Percentiles rank a stretch among this genome's conserved stretches.
Conservation (phyloP, 1,140 invertebrate species). For the Asbolus verrucosus region DNA sequence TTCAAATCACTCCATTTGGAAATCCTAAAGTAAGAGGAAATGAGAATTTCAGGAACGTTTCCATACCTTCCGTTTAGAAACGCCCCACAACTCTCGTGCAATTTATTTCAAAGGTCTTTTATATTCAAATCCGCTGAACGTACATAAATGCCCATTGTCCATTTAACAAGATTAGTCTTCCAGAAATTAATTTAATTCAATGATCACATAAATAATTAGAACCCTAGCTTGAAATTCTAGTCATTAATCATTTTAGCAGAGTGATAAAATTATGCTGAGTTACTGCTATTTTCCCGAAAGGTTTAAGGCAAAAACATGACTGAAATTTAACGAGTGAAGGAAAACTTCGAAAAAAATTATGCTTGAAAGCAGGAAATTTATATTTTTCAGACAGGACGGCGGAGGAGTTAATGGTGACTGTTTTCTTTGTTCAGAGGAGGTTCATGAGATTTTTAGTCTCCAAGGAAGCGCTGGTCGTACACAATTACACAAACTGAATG, state of each 20-base stretch:
- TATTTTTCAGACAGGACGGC: slow-evolving; percentile 10
- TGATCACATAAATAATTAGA: slow-evolving; percentile 11
- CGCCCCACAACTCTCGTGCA: not conserved
- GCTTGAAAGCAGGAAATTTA: slow-evolving; percentile 12
- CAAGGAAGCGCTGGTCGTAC: slow-evolving; percentile 27
- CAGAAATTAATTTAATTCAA: slow-evolving; percentile 26
- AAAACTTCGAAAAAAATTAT: slow-evolving; percentile 4
- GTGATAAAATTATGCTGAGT: slow-evolving; percentile 1
- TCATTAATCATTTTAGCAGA: slow-evolving; percentile 16
- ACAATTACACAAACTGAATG: slow-evolving; percentile 37
- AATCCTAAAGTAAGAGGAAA: slow-evolving; percentile 2
- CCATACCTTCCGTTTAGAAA: slow-evolving; percentile 10
- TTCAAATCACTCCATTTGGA: not conserved
- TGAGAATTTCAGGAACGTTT: slow-evolving; percentile 6
- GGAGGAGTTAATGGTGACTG: slow-evolving; percentile 16
- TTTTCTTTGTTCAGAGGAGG: slow-evolving; percentile 19
- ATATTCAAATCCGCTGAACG: slow-evolving; percentile 3
- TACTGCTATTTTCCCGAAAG: not conserved
- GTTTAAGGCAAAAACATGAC: not conserved
- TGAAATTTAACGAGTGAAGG: not conserved
- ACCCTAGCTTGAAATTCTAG: slow-evolving; percentile 16
- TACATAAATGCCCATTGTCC: slow-evolving; percentile 29
- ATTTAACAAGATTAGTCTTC: slow-evolving; percentile 29
- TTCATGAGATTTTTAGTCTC: slow-evolving; percentile 24
- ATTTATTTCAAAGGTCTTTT: slow-evolving; percentile 25